Conservation (phyloP, 1,140 invertebrate species). For the Zaprionus nigranus region DNA sequence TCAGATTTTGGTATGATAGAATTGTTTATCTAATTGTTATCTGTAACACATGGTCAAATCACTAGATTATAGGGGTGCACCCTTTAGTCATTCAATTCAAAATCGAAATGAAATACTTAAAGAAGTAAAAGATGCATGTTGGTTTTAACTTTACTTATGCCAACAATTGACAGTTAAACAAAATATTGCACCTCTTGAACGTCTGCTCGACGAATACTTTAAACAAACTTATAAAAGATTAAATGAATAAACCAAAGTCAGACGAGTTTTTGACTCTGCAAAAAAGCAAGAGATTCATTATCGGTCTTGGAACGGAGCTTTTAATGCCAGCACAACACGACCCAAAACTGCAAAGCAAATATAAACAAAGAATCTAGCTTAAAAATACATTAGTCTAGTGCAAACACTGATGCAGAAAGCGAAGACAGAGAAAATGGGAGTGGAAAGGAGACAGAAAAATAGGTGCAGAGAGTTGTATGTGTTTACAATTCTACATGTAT, state of each 20-base stretch:
- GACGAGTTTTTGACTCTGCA: constrained; percentile 38
- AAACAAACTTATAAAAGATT: constrained; percentile 65
- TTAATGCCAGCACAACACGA: constrained; percentile 49
- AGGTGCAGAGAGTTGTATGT: constrained; percentile 42
- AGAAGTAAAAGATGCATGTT: too few species aligned
- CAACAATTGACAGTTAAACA: too few species aligned
- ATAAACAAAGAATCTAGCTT: constrained; percentile 83
- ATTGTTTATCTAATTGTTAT: too few species aligned
- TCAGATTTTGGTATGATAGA: too few species aligned
- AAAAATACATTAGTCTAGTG: constrained; percentile 79
- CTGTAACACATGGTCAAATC: too few species aligned
- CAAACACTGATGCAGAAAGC: constrained; percentile 31
- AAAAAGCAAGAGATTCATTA: constrained; percentile 1
- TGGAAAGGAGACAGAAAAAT: constrained; percentile 3
- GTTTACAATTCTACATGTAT: neutral
- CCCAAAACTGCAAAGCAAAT: constrained; percentile 72
- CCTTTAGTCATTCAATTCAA: too few species aligned
- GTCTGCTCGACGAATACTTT: neutral
- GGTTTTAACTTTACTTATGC: too few species aligned
- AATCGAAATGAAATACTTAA: too few species aligned
- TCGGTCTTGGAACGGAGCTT: constrained; percentile 28
- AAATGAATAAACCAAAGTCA: constrained; percentile 70
- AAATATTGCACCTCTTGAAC: too few species aligned
- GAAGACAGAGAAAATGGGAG: constrained; percentile 2
- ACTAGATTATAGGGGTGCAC: too few species aligned